Percentiles rank a stretch among this genome's conserved stretches.
These are phyloP conservation scores for Typhlichthys subterraneus DNA, from an alignment of 2,797 vertebrate species.

Conservation along the genomic window DNA sequence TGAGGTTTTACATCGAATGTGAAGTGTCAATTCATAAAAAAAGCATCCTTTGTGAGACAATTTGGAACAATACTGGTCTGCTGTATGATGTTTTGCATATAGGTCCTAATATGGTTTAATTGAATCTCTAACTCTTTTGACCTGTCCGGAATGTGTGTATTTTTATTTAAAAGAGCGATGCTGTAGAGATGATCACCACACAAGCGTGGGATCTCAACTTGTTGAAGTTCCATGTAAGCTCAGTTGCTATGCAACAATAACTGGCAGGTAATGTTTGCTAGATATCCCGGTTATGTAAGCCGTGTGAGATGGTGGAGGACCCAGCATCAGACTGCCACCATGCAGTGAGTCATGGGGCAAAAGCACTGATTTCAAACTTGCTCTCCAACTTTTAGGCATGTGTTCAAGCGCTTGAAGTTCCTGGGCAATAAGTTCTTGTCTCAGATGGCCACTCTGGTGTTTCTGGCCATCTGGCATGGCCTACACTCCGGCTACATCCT, in stretches of 20 bases:
- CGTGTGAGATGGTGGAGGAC: conserved; percentile 14
- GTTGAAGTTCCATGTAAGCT: conserved; percentile 42
- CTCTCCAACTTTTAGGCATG: conserved; percentile 75
- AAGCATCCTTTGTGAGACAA: no score
- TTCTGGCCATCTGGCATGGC: conserved; percentile 94
- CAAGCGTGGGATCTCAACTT: conserved; percentile 34
- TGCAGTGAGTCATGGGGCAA: conserved; percentile 3
- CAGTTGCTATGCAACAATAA: conserved; percentile 65
- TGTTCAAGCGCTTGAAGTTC: conserved; percentile 95
- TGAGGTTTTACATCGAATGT: no score
- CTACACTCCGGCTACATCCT: conserved; percentile 94
- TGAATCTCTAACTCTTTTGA: no score
- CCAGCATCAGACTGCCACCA: conserved; percentile 5
- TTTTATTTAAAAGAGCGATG: no score
- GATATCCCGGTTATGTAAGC: conserved; percentile 8
- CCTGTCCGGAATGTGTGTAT: no score
- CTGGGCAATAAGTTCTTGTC: conserved; percentile 91
- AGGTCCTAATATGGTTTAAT: no score
- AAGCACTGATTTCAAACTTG: conserved; percentile 2
- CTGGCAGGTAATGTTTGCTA: conserved; percentile 25
- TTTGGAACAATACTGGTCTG: no score
- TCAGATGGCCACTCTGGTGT: conserved; percentile 87
- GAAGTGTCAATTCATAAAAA: no score
- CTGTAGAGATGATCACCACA: background rate
- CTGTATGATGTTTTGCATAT: no score